These are phyloP conservation scores for Leptocoma aspasia DNA, from an alignment of 2,113 vertebrate species.

Conservation along the genomic window DNA sequence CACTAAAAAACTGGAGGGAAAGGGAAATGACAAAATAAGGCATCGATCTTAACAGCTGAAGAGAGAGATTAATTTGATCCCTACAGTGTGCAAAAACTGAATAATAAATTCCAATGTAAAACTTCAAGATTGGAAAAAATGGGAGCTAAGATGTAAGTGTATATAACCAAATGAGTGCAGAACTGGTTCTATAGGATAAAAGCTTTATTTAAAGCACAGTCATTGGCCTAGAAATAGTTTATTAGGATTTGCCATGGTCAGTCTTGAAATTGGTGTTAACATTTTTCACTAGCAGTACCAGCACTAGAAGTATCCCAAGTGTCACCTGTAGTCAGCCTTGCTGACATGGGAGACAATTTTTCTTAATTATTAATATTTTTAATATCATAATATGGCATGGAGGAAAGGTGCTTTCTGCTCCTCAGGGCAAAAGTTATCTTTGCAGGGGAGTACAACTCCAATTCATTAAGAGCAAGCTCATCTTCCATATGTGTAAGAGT, in stretches of 20 bases:
- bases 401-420: neutral
- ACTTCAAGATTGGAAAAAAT: neutral
- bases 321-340: neutral
- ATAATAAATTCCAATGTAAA: neutral
- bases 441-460: neutral
- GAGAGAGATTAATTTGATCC: neutral
- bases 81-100: neutral
- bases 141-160: neutral
- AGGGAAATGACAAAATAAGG: neutral
- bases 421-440: neutral
- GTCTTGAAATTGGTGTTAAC: neutral
- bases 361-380: neutral
- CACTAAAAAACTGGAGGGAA: neutral
- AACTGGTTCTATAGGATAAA: neutral
- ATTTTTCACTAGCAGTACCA: neutral
- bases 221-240: neutral
- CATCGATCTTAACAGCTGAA: accelerated
- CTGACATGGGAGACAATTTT: neutral
- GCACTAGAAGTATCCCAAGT: neutral
- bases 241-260: neutral
- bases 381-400: neutral
- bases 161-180: neutral
- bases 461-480: neutral
- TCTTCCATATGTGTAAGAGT: neutral
- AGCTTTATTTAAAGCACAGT: neutral